A percentile compares a stretch with the other conserved stretches of the same genome.
phyloP scores from a whole-genome alignment of 2,113 vertebrate species.

The Mirza zaza region DNA sequence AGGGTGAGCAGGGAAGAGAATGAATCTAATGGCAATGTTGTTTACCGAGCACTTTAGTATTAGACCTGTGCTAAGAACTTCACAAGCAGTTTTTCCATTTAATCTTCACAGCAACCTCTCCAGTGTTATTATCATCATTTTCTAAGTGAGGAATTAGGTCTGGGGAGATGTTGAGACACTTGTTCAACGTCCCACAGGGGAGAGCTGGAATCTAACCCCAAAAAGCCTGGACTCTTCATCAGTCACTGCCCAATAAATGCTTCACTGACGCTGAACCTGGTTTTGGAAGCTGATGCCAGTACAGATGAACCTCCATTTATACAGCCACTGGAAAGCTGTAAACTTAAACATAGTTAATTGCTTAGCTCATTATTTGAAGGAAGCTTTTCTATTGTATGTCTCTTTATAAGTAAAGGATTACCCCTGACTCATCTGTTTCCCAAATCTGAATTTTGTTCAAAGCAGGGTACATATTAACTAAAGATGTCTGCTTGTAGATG shows the following conservation, averaged over 20 bases:
- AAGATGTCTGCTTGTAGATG: slow-evolving; percentile 29
- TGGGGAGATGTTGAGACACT: background rate
- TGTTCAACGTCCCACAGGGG: background rate
- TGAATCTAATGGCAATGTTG: background rate
- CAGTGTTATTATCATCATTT: background rate
- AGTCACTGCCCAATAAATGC: background rate
- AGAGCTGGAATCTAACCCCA: background rate
- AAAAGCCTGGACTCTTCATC: background rate
- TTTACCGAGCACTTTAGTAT: background rate
- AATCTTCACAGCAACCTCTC: background rate
- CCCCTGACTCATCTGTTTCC: slow-evolving; percentile 1
- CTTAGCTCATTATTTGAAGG: slow-evolving; percentile 38
- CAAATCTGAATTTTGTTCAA: slow-evolving; percentile 62
- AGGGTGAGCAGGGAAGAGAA: background rate
- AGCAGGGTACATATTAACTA: slow-evolving; percentile 50
- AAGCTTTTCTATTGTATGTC: slow-evolving; percentile 30
- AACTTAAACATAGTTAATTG: slow-evolving; percentile 28
- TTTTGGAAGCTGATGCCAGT: background rate
- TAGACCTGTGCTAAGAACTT: background rate
- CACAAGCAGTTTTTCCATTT: background rate
- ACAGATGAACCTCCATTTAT: background rate
- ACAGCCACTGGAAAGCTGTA: background rate
- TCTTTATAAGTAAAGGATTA: slow-evolving; percentile 56
- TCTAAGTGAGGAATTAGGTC: background rate
- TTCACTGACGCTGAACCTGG: background rate